phyloP scores from a whole-genome alignment of 64 coral and sea anemone genomes.

The Dendrophyllia cribrosa region DNA sequence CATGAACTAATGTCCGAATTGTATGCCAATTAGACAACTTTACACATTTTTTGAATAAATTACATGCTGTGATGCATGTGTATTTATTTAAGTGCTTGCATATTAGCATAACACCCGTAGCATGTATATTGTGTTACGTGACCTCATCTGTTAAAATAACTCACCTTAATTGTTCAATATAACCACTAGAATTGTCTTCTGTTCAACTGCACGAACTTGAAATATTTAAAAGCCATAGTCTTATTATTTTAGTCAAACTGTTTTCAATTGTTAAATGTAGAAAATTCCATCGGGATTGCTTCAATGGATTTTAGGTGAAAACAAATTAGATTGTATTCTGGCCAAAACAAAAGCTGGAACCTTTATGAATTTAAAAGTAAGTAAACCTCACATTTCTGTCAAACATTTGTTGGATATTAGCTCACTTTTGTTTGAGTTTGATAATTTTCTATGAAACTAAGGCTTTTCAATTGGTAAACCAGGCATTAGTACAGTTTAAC shows the following conservation, averaged over 20 bases:
- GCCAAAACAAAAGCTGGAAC: background rate
- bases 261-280: background rate
- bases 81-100: too few relatives aligned
- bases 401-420: background rate
- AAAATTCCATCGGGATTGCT: background rate
- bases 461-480: background rate
- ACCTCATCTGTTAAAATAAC: conserved; percentile 24
- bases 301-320: background rate
- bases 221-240: background rate
- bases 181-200: background rate
- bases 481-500: background rate
- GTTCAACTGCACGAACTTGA: background rate
- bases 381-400: background rate
- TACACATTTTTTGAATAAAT: conserved; percentile 17
- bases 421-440: background rate
- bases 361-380: conserved; percentile 14
- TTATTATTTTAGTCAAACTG: background rate
- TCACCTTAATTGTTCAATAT: background rate
- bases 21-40: background rate
- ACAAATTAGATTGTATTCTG: background rate
- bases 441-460: background rate
- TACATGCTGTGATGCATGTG: background rate
- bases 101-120: conserved; percentile 6
- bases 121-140: background rate
- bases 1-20: background rate